phyloP scores from a whole-genome alignment of 1,140 invertebrate species.

The Euwallacea fornicatus region DNA sequence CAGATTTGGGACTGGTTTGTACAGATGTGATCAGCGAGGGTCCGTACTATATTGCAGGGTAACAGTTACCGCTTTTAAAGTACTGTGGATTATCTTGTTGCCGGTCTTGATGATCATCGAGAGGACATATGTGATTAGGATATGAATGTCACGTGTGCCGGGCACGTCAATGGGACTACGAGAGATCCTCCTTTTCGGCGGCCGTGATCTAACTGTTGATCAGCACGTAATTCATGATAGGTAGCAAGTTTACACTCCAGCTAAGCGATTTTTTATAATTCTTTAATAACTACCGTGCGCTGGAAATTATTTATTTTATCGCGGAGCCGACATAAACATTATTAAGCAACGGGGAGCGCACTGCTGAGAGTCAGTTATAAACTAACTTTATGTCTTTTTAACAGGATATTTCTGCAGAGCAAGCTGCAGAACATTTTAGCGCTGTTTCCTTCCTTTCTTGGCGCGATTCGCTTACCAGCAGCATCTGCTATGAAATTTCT shows the following conservation, averaged over 20 bases:
- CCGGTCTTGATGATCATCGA: not conserved
- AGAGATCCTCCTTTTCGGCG: not conserved
- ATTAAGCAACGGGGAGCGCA: conserved; percentile 26
- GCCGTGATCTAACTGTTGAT: not conserved
- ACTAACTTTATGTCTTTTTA: conserved; percentile 27
- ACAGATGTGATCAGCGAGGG: not conserved
- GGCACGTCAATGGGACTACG: not conserved
- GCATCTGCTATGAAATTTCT: conserved; percentile 15
- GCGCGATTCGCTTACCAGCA: conserved; percentile 3
- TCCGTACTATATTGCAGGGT: not conserved
- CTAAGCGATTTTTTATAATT: conserved; percentile 23
- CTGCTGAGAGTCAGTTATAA: conserved; percentile 19
- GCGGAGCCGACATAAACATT: conserved; percentile 14
- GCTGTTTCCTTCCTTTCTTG: conserved; percentile 1
- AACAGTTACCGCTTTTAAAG: not conserved
- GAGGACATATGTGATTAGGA: not conserved
- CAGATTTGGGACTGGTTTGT: not conserved
- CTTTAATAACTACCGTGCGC: conserved; percentile 23
- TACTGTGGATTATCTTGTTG: no score
- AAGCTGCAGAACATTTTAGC: conserved; percentile 15
- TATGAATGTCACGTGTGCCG: not conserved
- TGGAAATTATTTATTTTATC: conserved; percentile 25
- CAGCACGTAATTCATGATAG: not conserved
- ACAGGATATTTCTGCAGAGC: conserved; percentile 24
- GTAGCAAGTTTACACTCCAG: conserved; percentile 10